Evolutionary conservation across 2,888 invertebrate genomes (phyloP), one percentile per base, ranked within the genome.

Genomic region (Cerastoderma edule): DNA sequence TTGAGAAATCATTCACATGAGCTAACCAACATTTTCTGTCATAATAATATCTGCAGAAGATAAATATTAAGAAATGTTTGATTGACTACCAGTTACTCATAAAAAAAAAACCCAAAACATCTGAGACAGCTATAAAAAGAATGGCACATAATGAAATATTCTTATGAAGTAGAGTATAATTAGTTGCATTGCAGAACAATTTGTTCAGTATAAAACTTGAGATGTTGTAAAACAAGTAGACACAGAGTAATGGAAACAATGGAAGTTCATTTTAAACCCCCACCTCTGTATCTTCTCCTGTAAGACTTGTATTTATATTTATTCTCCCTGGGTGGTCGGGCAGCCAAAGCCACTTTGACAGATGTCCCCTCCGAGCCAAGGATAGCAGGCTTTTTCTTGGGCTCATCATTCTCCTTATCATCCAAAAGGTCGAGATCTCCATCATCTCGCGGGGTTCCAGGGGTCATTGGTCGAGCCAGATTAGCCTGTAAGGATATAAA

Each of bases 381-480:
- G 53, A 91, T 91, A 13, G 90, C 90, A n/a, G 90, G 90, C 64
- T 90, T 90, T 50, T 83, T 83, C 66, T 74, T 71, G 32, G 75
- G 63, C 32, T 81, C 75, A 6, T 83, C 78, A 24, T 60, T 65
- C 32, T 57, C 30, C 33, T 65, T 64, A 13, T 60, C 65, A 30
- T 83, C 73, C 1, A 66, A 67, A 28, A 13, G 24, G 2, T 53
- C 54, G 24, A 28, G 39, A 24, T 48, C 39, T 0, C 28, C 64
- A 53, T 19, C 64, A 48, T 76, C 79, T 32, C 71, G 67, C 30
- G 83, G 80, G 2, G 85, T 77, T 1, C 79, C 72, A 10, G 83
- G 83, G 8, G 85, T 82, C 24, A 72, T 54, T 8, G 84, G 70
- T 30, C 80, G 66, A 50, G 82, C 72, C 56, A 76, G 56, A 56